Percentiles rank a stretch among this genome's conserved stretches.
Conservation (phyloP, 1,140 invertebrate genomes). For the Eupristina koningsbergeri region DNA sequence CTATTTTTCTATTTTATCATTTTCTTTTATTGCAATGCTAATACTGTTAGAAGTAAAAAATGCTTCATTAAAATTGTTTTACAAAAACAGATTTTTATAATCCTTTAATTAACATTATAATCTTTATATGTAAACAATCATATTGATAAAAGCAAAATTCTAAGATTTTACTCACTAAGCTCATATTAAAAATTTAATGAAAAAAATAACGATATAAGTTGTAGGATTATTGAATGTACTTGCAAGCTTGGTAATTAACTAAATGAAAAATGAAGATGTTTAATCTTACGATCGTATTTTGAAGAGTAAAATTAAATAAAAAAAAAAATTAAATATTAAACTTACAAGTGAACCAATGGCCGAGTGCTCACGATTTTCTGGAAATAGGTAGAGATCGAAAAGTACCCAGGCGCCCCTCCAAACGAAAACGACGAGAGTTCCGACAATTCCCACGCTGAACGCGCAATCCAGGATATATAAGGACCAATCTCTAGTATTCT, state of each 20-base stretch:
- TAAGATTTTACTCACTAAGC: background rate
- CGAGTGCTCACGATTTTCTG: slow-evolving; percentile 77
- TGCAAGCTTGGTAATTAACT: background rate
- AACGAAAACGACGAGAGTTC: slow-evolving; percentile 87
- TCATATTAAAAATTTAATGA: background rate
- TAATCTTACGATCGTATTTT: too few relatives aligned
- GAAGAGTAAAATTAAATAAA: too few relatives aligned
- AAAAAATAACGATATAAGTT: background rate
- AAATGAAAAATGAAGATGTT: background rate
- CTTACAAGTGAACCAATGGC: slow-evolving; percentile 86
- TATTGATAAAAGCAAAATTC: background rate
- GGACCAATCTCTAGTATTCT: slow-evolving; percentile 81
- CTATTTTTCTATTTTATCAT: background rate
- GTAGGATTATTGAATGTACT: background rate
- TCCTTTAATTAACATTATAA: background rate
- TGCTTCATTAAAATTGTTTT: background rate
- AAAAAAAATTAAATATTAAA: slow-evolving; percentile 45
- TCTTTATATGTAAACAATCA: background rate
- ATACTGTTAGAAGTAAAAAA: background rate
- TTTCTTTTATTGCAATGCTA: background rate
- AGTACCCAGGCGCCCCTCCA: slow-evolving; percentile 90
- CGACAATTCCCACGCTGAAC: slow-evolving; percentile 87
- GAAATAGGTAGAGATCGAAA: slow-evolving; percentile 85
- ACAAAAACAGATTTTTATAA: background rate
- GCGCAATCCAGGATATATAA: slow-evolving; percentile 88